Percentiles rank a stretch among this genome's conserved stretches.
Evolutionary conservation across 2,888 invertebrate genomes (phyloP).

Genomic region (Thymelicus acteon): DNA sequence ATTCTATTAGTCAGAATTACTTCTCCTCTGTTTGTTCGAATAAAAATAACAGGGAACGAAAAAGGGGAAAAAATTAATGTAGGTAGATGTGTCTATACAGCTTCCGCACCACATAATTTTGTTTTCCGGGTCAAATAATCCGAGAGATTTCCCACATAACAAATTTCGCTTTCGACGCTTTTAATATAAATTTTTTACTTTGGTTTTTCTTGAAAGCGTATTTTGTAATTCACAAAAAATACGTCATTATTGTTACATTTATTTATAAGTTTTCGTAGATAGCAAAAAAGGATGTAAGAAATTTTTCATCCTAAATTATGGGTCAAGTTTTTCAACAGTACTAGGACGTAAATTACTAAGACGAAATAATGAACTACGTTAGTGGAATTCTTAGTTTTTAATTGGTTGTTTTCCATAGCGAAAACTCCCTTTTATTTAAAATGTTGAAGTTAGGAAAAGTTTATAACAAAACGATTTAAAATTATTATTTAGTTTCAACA

Average conservation of each 20-base stretch:
- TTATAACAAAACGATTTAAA: too few relatives aligned
- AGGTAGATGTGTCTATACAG: slow-evolving; percentile 27
- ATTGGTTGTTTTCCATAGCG: too few relatives aligned
- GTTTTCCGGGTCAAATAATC: slow-evolving; percentile 36
- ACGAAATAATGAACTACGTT: too few relatives aligned
- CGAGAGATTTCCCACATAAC: slow-evolving; percentile 34
- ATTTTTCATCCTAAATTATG: too few relatives aligned
- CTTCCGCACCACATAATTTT: slow-evolving; percentile 34
- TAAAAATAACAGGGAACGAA: slow-evolving; percentile 8
- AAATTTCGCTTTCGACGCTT: slow-evolving; percentile 32
- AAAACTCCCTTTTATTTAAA: too few relatives aligned
- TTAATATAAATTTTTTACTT: slow-evolving; percentile 26
- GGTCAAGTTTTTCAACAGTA: too few relatives aligned
- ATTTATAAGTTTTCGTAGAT: too few relatives aligned
- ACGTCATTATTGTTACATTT: too few relatives aligned
- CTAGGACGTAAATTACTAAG: too few relatives aligned
- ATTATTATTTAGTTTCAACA: too few relatives aligned
- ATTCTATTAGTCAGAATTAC: slow-evolving; percentile 4
- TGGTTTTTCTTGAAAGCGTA: slow-evolving; percentile 16
- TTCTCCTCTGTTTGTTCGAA: slow-evolving; percentile 3
- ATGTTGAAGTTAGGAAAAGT: too few relatives aligned
- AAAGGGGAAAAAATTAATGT: slow-evolving; percentile 16
- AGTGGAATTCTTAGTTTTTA: background rate
- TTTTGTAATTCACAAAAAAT: background rate
- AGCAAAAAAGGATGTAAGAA: too few relatives aligned